These are phyloP conservation scores for Boulengeromyrus knoepffleri DNA, from an alignment of 2,113 vertebrate genomes.

Conservation along the genomic window DNA sequence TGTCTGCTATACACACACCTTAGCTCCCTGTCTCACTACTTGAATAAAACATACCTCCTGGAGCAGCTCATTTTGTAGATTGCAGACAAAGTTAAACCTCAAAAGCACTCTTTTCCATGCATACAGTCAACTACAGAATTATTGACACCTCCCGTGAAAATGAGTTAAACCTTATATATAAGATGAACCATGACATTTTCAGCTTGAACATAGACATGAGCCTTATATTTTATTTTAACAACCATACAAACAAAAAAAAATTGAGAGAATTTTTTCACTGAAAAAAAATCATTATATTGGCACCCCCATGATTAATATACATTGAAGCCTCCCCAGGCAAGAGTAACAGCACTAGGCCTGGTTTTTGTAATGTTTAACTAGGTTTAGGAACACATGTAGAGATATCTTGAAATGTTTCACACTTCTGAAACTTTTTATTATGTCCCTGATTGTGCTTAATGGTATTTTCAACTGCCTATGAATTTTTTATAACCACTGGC, in stretches of 20 bases:
- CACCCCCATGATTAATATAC: background rate
- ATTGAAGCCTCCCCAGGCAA: background rate
- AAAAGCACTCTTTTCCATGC: background rate
- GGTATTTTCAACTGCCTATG: background rate
- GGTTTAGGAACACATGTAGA: background rate
- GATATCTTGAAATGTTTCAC: background rate
- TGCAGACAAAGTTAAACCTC: background rate
- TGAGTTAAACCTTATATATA: background rate
- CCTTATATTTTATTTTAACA: background rate
- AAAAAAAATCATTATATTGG: background rate
- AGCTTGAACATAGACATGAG: background rate
- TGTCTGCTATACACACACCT: background rate
- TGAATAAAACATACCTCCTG: conserved; percentile 11
- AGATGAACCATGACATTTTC: background rate
- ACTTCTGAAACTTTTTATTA: background rate
- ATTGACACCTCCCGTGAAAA: background rate
- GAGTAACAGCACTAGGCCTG: background rate
- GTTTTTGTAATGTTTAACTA: background rate
- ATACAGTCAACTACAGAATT: background rate
- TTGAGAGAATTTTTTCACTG: background rate
- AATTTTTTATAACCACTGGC: background rate
- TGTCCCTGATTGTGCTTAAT: background rate
- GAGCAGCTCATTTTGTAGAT: conserved; percentile 8
- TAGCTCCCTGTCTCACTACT: background rate
- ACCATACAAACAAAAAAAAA: background rate